phyloP scores from a whole-genome alignment of 2,113 vertebrate genomes.

The Pedionomus torquatus region DNA sequence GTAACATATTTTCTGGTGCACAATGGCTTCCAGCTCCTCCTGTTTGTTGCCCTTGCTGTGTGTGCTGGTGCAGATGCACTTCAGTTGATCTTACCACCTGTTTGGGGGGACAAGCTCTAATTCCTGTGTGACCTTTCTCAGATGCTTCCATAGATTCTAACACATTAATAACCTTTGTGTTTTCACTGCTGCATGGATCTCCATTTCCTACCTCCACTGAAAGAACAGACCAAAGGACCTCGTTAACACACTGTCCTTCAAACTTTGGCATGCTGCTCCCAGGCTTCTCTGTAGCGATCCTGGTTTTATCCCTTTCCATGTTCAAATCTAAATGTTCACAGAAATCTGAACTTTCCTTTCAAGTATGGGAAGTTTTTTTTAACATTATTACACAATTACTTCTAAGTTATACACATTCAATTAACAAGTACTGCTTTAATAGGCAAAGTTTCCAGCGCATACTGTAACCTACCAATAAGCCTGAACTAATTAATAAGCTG shows the following conservation, averaged over 20 bases:
- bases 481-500: neutral
- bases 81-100: neutral
- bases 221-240: neutral
- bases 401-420: neutral
- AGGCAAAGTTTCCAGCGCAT: neutral
- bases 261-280: neutral
- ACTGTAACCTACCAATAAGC: rapidly evolving
- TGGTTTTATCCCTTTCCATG: neutral
- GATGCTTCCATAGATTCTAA: neutral
- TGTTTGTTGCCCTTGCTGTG: neutral
- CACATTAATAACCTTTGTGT: neutral
- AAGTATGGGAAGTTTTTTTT: neutral
- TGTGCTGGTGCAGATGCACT: neutral
- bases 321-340: neutral
- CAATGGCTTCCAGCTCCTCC: neutral
- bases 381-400: neutral
- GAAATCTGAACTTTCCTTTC: neutral
- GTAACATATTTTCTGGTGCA: neutral
- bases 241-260: neutral
- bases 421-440: neutral
- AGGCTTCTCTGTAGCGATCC: neutral
- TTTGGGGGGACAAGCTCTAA: neutral
- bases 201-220: neutral
- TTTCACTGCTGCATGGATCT: neutral
- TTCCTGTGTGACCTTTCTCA: neutral